Evolutionary conservation across 2,797 vertebrate species (phyloP).

Genomic region (Sarcoramphus papa): DNA sequence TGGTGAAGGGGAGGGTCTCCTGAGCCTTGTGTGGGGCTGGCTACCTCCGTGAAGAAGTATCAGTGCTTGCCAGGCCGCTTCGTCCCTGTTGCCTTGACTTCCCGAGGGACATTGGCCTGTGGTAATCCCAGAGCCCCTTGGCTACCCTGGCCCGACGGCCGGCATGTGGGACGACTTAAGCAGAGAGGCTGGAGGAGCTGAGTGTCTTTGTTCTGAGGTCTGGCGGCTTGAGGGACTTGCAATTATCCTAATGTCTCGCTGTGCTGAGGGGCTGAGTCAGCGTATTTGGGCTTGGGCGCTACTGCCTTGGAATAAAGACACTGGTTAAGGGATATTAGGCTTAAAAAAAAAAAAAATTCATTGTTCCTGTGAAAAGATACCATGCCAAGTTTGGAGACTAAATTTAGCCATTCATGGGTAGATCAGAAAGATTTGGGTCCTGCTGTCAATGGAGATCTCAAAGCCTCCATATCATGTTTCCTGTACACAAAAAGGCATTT

Average conservation of each 20-base stretch:
- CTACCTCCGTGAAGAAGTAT: rapidly evolving
- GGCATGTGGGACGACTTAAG: background rate
- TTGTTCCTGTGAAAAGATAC: background rate
- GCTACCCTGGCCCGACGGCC: rapidly evolving
- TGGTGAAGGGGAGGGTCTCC: background rate
- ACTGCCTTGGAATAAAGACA: background rate
- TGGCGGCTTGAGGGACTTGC: background rate
- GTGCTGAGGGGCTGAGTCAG: background rate
- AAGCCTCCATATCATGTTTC: background rate
- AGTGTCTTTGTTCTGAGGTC: constrained; percentile 25
- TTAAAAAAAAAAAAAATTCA: background rate
- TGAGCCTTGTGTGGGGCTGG: background rate
- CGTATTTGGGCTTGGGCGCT: background rate
- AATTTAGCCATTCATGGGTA: background rate
- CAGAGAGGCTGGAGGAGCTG: background rate
- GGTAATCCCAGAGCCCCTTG: background rate
- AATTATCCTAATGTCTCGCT: background rate
- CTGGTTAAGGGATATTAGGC: background rate
- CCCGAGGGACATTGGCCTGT: rapidly evolving
- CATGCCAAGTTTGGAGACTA: background rate
- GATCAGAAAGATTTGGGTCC: background rate
- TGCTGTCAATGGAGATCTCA: background rate
- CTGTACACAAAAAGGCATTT: background rate
- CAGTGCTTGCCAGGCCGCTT: rapidly evolving
- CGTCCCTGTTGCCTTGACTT: background rate